Base-by-base conservation (phyloP, 2,113 vertebrate species). In the Toxostoma redivivum region DNA sequence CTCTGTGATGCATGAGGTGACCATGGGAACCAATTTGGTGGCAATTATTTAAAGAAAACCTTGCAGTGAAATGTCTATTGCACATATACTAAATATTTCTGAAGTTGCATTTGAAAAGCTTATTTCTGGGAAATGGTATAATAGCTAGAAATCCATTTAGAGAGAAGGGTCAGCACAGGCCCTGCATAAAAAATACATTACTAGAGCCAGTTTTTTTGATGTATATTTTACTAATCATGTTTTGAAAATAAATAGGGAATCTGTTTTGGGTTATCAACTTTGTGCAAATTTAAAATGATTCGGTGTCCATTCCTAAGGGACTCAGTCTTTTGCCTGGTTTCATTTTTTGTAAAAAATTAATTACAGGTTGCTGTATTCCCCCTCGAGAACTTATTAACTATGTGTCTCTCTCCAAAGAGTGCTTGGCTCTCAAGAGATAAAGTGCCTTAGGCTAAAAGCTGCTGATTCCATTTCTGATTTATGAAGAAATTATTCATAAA, bases 1-100 rank as follows among this genome's bases (percentile, higher is more conserved):
- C 87, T 86, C 67, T 72, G 15, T 88, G 88, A 93, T 95, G 91
- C 57, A 67, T 57, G 60, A 84, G 80, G 94, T 97, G 97, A 91
- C 96, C 90, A 96, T 97, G 95, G 97, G 95, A 97, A 97, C 97
- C 81, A 62, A 87, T 92, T 86, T 81, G 78, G 60, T 93, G 30
- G 81, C 74, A 87, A 58, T 97, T 94, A 94, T 85, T 90, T 92
- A 76, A 95, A 96, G 82, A 67, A 83, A 88, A 77, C 33, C 67
- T 78, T 95, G 44, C 88, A 42, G 44, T 40, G 77, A 88, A 78
- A 83, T 95, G 8, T 35, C 87, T 82, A 56, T 74, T 88, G 60
- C n/a, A 30, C 67, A 27, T 88, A 44, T 77, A 47, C 56, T 56
- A 64, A 85, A 47, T 74, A 86, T 92, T 95, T 88, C 85, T 92